Base-by-base conservation (phyloP, 2,797 vertebrate species). In the Tolypeutes matacus region DNA sequence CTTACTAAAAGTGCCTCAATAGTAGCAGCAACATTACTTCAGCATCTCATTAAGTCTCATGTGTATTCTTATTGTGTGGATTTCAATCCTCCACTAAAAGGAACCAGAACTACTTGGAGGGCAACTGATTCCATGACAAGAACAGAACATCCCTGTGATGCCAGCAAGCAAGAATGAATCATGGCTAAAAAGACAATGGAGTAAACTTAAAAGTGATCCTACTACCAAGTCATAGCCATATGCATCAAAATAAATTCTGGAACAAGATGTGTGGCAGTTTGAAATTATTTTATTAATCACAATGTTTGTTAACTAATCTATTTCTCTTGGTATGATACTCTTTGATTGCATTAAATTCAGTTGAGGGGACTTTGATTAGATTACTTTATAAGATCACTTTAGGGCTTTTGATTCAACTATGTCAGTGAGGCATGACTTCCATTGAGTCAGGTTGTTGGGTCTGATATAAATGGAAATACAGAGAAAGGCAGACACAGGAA, bases 151-250 rank as follows among this genome's bases (percentile, higher is more conserved):
- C 6, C 15, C 60, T 58, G 36, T 81, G 72, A 67, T 60, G 3
- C 2, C 36, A 58, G 20, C 27, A 70, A 88, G 34, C 64, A 70
- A 36, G 51, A 25, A 60, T 36, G 23, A 72, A 3, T 73, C 34
- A 51, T 34, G 20, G 34, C 25, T 60, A 58, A 31, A 51, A 83
- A 12, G 7, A 8, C 67, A 93, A 65, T 17, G 15, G 20, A 80
- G 31, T 89, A 53, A 76, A 91, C 14, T 67, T 91, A 83, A 95
- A 88, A 89, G 3, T 76, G 31, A 72, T 86, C 88, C 36, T 62
- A 67, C 39, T 36, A 4, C 1, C 34, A 93, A 92, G 29, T 94
- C 21, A 62, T 34, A 49, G 80, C 2, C 7, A 78, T 76, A 36
- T 46, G 42, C 14, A 60, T 39, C 42, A 62, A 69, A 81, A 76